Percentiles rank a stretch among this genome's conserved stretches.
phyloP scores from a whole-genome alignment of 2,888 invertebrate species.

The Gryllus longicercus region DNA sequence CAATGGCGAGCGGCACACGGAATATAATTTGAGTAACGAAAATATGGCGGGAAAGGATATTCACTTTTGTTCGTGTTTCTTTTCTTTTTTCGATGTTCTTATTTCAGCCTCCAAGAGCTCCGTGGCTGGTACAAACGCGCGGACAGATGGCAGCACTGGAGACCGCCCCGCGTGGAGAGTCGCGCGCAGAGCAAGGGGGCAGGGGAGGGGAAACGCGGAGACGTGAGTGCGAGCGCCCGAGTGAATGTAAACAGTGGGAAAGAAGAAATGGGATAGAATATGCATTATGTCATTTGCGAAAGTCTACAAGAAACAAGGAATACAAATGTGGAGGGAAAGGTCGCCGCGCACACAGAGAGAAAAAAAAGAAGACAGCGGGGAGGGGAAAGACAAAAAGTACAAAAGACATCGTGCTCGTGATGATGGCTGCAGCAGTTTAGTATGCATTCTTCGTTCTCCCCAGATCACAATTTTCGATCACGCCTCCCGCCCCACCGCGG shows the following conservation, averaged over 20 bases:
- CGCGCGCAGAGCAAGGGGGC: not conserved
- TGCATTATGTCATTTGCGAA: not conserved
- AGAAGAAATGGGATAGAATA: conserved; percentile 6
- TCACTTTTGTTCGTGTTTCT: too few relatives aligned
- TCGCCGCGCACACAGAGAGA: not conserved
- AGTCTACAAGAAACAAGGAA: not conserved
- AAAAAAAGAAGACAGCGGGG: not conserved
- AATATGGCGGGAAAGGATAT: too few relatives aligned
- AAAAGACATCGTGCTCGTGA: not conserved
- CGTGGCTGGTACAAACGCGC: too few relatives aligned
- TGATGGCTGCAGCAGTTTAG: not conserved
- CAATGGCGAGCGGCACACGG: too few relatives aligned
- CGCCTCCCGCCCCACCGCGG: not conserved
- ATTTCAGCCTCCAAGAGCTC: too few relatives aligned
- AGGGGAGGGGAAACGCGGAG: not conserved
- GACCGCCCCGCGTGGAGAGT: not conserved
- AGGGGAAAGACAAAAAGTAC: not conserved
- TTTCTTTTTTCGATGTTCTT: too few relatives aligned
- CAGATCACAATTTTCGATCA: conserved; percentile 17
- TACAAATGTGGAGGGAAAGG: conserved; percentile 2
- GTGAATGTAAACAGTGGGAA: not conserved
- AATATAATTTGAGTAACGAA: too few relatives aligned
- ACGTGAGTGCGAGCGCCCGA: not conserved
- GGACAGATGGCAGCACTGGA: not conserved
- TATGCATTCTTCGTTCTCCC: not conserved